phyloP scores from a whole-genome alignment of 2,113 vertebrate species.

The Delphinus delphis region DNA sequence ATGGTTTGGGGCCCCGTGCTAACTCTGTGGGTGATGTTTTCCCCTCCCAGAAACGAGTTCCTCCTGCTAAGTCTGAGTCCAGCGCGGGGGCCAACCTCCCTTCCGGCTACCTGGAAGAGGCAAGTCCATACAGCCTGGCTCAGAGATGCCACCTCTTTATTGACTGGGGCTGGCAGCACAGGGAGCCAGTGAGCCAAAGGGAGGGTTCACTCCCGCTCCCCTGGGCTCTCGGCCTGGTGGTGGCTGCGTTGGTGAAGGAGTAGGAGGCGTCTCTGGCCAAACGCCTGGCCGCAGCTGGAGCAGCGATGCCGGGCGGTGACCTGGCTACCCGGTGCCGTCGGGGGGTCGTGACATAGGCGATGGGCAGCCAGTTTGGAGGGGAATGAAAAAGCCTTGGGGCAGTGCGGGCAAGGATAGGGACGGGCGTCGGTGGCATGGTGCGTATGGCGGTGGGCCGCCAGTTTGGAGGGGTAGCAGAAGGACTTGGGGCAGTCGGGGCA shows the following conservation, averaged over 20 bases:
- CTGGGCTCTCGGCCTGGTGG: slow-evolving; percentile 49
- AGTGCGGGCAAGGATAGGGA: slow-evolving; percentile 81
- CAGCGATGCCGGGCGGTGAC: slow-evolving; percentile 38
- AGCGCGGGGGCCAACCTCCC: background rate
- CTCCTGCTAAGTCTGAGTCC: background rate
- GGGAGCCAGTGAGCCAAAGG: background rate
- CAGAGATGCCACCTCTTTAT: slow-evolving; percentile 25
- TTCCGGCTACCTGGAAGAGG: background rate
- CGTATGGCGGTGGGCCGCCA: slow-evolving; percentile 76
- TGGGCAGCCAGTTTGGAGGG: slow-evolving; percentile 77
- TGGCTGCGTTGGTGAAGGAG: slow-evolving; percentile 78
- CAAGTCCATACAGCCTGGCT: background rate
- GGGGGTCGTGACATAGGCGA: slow-evolving; percentile 74
- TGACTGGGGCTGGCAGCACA: background rate
- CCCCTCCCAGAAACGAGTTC: background rate
- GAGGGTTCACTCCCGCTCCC: slow-evolving; percentile 48
- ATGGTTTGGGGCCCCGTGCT: background rate
- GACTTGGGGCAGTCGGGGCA: slow-evolving; percentile 80
- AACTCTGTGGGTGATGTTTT: background rate
- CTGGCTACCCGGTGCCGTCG: background rate
- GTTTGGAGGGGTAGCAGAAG: slow-evolving; percentile 82
- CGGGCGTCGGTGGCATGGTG: slow-evolving; percentile 83
- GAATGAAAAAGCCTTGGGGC: slow-evolving; percentile 80
- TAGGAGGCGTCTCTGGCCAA: slow-evolving; percentile 78
- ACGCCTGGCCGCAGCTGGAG: slow-evolving; percentile 74